These are phyloP conservation scores for Thysanoteuthis rhombus DNA, from an alignment of 2,888 invertebrate genomes.

Conservation along the genomic window DNA sequence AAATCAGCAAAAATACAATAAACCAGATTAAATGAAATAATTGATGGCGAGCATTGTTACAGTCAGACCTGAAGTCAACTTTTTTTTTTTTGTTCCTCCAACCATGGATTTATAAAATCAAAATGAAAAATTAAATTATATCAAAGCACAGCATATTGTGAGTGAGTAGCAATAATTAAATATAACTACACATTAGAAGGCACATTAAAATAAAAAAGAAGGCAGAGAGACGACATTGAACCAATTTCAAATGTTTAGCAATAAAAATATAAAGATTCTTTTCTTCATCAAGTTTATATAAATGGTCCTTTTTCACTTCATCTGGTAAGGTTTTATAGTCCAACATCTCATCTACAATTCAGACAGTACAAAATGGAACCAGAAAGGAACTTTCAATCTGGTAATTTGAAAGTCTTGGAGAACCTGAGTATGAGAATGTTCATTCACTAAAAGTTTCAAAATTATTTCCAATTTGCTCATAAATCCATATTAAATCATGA, in stretches of 20 bases:
- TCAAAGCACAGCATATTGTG: too few species aligned
- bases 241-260: not conserved
- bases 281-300: not conserved
- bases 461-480: not conserved
- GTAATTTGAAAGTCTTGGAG: not conserved
- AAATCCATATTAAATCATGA: not conserved
- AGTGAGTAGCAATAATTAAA: too few species aligned
- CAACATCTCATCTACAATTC: not conserved
- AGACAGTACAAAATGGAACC: not conserved
- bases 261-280: not conserved
- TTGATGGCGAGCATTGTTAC: too few species aligned
- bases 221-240: not conserved
- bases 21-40: too few species aligned
- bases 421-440: not conserved
- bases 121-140: too few species aligned
- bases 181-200: too few species aligned
- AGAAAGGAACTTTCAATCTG: not conserved
- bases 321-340: not conserved
- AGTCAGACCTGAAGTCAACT: too few species aligned
- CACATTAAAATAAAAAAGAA: too few species aligned
- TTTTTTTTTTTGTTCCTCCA: too few species aligned
- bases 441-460: not conserved
- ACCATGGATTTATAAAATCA: too few species aligned
- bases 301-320: not conserved
- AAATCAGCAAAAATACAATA: too few species aligned